Evolutionary conservation across 2,888 invertebrate genomes (phyloP), one percentile per base, ranked within the genome.

Genomic region (Gortyna flavago): DNA sequence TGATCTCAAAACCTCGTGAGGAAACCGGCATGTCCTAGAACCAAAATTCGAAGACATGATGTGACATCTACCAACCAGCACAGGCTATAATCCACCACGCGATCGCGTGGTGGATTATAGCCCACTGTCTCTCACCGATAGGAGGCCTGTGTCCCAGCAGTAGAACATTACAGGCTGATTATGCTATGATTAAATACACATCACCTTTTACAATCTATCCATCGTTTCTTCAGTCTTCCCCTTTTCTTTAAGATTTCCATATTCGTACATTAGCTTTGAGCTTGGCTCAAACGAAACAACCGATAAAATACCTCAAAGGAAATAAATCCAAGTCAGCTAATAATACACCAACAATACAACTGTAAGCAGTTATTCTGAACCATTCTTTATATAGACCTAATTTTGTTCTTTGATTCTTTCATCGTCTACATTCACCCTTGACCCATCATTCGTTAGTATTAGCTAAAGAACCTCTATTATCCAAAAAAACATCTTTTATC

Each of bases 381-480:
- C 86, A 88, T 88, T 84, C n/a, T 73, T 85, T 79, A 75, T 84
- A 83, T 38, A 80, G 72, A 87, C 87, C 90, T 92, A 91, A 94
- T 94, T 94, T 94, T 91, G 91, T 92, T 92, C 92, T 92, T 92
- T 91, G 93, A 93, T 92, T 93, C 90, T 90, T 91, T 88, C 83
- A 70, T 83, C 75, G 73, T 83, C 75, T 80, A 79, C 89, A 89
- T 93, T 93, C 94, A 95, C 93, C 95, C 95, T 95, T 95, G 95
- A 95, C 95, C 95, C 93, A 93, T 93, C 93, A 93, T 95, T 94
- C 93, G 92, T 93, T 92, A 93, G 93, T 93, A 94, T 95, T 94
- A 94, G 91, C 92, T 91, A 88, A 91, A 91, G 87, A 82, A 83
- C 84, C 79, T 78, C 64, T 69, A 38, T 76, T 77, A 81, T 77